Percentiles rank a stretch among this genome's conserved stretches.
These are phyloP conservation scores for Lichenostomus cassidix DNA, from an alignment of 2,113 vertebrate species.

Conservation along the genomic window DNA sequence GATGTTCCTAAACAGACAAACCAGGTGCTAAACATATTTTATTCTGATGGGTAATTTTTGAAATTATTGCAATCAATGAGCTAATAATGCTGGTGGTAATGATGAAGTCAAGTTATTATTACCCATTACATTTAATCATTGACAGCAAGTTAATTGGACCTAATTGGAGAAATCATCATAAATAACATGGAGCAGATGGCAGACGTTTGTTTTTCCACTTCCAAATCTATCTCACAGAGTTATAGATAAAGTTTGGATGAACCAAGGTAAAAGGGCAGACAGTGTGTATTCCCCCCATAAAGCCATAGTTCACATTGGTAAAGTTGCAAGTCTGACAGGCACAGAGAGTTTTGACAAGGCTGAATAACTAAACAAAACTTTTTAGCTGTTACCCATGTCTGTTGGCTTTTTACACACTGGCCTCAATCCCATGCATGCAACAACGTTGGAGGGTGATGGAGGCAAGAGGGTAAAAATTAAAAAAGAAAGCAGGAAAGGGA, in stretches of 20 bases:
- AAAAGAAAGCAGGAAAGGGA: not conserved
- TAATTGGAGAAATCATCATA: slow-evolving; percentile 91
- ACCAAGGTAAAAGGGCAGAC: not conserved
- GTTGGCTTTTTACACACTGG: not conserved
- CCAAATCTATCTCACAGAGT: slow-evolving; percentile 50
- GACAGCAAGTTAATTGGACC: slow-evolving; percentile 86
- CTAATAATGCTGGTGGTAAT: slow-evolving; percentile 88
- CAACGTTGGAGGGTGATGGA: not conserved
- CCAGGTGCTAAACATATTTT: slow-evolving; percentile 90
- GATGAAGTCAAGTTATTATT: slow-evolving; percentile 86
- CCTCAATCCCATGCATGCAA: rapidly evolving
- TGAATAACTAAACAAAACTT: not conserved
- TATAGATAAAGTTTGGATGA: slow-evolving; percentile 61
- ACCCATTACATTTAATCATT: slow-evolving; percentile 91
- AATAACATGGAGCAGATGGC: slow-evolving; percentile 88
- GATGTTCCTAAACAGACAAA: slow-evolving; percentile 78
- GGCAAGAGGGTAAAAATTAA: not conserved
- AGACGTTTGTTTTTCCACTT: slow-evolving; percentile 72
- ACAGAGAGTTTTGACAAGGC: not conserved
- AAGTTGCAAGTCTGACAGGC: not conserved
- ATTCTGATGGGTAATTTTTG: slow-evolving; percentile 88
- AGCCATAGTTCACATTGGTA: not conserved
- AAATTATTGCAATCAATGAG: slow-evolving; percentile 96
- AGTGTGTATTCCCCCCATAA: not conserved
- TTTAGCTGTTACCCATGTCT: not conserved